Base-by-base conservation (phyloP, 1,140 invertebrate genomes). In the Maconellicoccus hirsutus region DNA sequence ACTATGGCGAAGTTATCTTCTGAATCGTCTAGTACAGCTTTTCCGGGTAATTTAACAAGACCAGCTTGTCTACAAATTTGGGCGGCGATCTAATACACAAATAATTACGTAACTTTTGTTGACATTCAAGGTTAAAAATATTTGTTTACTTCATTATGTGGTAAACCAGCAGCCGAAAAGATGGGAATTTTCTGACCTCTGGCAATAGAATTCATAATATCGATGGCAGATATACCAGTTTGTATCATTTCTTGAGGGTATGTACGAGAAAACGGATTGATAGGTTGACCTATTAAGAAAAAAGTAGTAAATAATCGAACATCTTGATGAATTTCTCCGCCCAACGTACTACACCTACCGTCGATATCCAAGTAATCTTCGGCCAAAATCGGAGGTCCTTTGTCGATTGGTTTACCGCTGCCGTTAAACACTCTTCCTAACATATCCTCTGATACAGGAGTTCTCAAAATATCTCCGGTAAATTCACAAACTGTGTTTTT, bases 231-330 rank as follows among this genome's bases (percentile, higher is more conserved):
- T 75, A 98, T 97, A 83, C 96, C 96, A 74, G 96, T 98, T 82
- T 98, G 96, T 75, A 98, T 98, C 96, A 98, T 98, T 84, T 98
- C 96, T 81, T 98, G 94, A 0, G 96, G 96, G 81, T 98, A 98
- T 78, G 96, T 98, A 86, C 96, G 89, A 1, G 93, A 96, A 90
- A 93, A 97, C 0, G 96, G 96, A 81, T 98, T 98, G 77, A 98
- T 98, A 71, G 96, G 95, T 79, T 98, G 94, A 73, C 96, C 94
- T 83, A 72, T n/a, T 75, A 73, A 72, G 59, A 59, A 59, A 59
- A 26, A 71, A 22, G 3, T 1, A 71, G 14, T 19, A 70, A n/a
- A 25, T 23, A 66, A 23, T 25, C 21, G n/a, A n/a, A n/a, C 66
- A 75, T 22, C 75, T 16, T 19, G 16, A 8, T 52, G 42, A 19